Conservation (phyloP, 2,797 vertebrate species). For the Catamblyrhynchus diadema region DNA sequence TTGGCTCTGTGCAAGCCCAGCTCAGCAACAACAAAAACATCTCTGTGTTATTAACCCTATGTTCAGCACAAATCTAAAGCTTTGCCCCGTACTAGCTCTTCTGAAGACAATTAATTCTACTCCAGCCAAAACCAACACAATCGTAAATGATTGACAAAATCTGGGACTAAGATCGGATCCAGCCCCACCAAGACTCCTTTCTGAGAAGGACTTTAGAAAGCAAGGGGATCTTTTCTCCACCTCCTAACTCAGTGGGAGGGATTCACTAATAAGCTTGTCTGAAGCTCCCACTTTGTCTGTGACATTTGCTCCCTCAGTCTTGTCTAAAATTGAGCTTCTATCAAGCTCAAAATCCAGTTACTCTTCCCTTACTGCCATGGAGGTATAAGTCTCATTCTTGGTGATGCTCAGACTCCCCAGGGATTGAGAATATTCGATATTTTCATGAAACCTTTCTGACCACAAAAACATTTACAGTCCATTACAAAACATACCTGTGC, state of each 20-base stretch:
- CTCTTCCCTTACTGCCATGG: not conserved
- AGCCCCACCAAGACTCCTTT: not conserved
- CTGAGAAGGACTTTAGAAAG: not conserved
- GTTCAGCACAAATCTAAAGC: not conserved
- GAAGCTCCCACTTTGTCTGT: not conserved
- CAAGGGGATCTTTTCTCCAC: not conserved
- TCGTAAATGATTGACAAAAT: not conserved
- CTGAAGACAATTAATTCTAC: not conserved
- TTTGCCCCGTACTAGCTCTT: rapidly evolving
- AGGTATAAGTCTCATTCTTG: not conserved
- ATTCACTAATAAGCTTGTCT: not conserved
- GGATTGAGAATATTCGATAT: not conserved
- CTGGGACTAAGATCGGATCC: too few species aligned
- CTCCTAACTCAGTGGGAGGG: not conserved
- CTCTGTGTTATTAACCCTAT: not conserved
- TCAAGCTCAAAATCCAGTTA: not conserved
- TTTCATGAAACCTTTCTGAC: not conserved
- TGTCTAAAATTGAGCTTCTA: not conserved
- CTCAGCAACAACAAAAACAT: not conserved
- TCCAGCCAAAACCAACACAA: not conserved
- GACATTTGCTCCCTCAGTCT: not conserved
- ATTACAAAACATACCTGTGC: not conserved
- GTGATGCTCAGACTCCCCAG: not conserved
- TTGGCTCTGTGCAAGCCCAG: not conserved
- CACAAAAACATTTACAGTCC: not conserved